Evolutionary conservation across 2,113 vertebrate genomes (phyloP).

Genomic region (Zosterops hypoxanthus): DNA sequence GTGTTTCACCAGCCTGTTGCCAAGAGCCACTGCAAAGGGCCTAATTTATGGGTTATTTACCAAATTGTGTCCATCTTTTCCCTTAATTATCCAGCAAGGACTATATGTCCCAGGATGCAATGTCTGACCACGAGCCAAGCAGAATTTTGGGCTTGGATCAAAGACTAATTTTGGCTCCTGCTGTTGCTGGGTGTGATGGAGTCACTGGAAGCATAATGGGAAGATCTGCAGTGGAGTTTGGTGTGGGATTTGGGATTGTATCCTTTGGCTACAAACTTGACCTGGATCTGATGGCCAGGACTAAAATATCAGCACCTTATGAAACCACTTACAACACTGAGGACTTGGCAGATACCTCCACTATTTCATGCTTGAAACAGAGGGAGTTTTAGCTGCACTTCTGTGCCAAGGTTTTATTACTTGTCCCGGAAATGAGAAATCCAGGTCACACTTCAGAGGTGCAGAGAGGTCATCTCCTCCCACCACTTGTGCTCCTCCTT

Average conservation of each 20-base stretch:
- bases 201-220: neutral
- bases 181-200: neutral
- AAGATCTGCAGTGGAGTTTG: neutral
- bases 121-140: neutral
- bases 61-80: slow-evolving; percentile 1
- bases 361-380: neutral
- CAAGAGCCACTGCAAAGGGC: neutral
- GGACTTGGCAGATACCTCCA: neutral
- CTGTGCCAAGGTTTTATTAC: neutral
- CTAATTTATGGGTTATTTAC: slow-evolving; percentile 29
- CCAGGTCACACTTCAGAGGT: neutral
- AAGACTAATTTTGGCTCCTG: neutral
- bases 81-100: neutral
- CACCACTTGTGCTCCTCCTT: neutral
- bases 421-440: neutral
- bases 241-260: neutral
- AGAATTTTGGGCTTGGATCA: neutral
- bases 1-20: neutral
- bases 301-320: neutral
- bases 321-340: neutral
- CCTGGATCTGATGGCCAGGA: neutral
- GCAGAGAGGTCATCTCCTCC: neutral
- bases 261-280: neutral
- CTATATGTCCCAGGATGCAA: neutral
- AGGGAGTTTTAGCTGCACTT: neutral